Conservation (phyloP, 2,113 vertebrate genomes). For the Lepisosteus oculatus region DNA sequence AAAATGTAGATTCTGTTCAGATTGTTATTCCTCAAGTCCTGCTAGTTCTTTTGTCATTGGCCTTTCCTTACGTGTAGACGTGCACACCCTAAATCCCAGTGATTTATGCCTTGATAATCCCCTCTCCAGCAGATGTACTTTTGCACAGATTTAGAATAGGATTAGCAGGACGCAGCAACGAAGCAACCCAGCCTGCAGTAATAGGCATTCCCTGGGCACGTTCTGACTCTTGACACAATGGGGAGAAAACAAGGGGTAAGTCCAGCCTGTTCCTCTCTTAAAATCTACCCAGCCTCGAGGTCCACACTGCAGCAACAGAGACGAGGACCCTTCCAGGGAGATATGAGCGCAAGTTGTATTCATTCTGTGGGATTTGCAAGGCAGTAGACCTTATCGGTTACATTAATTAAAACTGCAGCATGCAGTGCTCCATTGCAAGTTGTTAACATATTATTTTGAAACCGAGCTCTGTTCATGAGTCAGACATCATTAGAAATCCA, state of each 20-base stretch:
- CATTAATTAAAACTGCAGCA: no score
- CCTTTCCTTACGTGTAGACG: neutral
- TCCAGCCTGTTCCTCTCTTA: neutral
- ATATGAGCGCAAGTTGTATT: no score
- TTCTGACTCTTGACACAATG: neutral
- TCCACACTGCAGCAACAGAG: no score
- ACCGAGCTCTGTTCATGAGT: no score
- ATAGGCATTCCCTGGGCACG: neutral
- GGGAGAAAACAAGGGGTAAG: conserved; percentile 18
- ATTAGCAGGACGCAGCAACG: neutral
- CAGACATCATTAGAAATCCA: no score
- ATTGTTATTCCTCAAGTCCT: neutral
- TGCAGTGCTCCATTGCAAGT: no score
- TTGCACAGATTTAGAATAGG: conserved; percentile 9
- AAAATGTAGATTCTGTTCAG: neutral
- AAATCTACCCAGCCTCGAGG: no score
- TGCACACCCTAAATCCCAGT: neutral
- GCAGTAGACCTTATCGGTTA: no score
- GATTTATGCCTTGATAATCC: conserved; percentile 12
- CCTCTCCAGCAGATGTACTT: neutral
- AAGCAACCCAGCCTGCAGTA: neutral
- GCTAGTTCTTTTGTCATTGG: neutral
- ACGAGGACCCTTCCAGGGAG: no score
- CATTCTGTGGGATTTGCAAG: no score
- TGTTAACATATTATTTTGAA: no score